phyloP scores from a whole-genome alignment of 2,888 invertebrate genomes.

The Meta bourneti region DNA sequence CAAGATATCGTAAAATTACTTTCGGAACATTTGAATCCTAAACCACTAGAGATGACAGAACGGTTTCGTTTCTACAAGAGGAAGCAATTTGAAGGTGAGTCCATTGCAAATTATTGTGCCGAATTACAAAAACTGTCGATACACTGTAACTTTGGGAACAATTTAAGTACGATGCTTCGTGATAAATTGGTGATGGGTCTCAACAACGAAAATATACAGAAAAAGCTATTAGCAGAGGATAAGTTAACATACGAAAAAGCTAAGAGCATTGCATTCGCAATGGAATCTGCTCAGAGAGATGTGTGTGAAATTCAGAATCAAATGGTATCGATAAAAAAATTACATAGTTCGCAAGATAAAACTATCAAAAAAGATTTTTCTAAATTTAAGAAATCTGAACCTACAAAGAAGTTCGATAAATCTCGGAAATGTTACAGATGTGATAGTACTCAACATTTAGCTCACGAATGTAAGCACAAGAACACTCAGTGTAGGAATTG shows the following conservation, averaged over 20 bases:
- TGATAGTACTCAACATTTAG: conserved; percentile 67
- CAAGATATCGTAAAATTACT: conserved; percentile 37
- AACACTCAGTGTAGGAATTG: conserved; percentile 63
- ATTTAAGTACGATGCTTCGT: conserved; percentile 53
- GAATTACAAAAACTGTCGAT: conserved; percentile 29
- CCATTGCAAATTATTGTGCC: conserved; percentile 36
- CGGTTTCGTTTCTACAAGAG: conserved; percentile 37
- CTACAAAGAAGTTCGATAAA: conserved; percentile 65
- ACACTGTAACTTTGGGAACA: conserved; percentile 22
- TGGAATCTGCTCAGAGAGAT: conserved; percentile 39
- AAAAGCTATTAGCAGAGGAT: conserved; percentile 31
- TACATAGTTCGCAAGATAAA: conserved; percentile 62
- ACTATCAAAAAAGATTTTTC: conserved; percentile 59
- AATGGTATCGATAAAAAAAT: conserved; percentile 47
- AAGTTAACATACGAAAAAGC: conserved; percentile 39
- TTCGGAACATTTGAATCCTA: conserved; percentile 33
- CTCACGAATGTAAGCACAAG: conserved; percentile 67
- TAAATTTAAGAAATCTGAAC: conserved; percentile 61
- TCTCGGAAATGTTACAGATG: conserved; percentile 63
- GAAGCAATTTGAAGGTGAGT: conserved; percentile 37
- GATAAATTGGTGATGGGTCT: conserved; percentile 65
- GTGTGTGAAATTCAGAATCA: conserved; percentile 35
- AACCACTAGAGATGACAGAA: conserved; percentile 32
- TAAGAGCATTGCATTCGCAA: conserved; percentile 34
- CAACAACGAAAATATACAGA: conserved; percentile 53